Evolutionary conservation across 2,113 vertebrate species (phyloP).

Genomic region (Hippotragus niger): DNA sequence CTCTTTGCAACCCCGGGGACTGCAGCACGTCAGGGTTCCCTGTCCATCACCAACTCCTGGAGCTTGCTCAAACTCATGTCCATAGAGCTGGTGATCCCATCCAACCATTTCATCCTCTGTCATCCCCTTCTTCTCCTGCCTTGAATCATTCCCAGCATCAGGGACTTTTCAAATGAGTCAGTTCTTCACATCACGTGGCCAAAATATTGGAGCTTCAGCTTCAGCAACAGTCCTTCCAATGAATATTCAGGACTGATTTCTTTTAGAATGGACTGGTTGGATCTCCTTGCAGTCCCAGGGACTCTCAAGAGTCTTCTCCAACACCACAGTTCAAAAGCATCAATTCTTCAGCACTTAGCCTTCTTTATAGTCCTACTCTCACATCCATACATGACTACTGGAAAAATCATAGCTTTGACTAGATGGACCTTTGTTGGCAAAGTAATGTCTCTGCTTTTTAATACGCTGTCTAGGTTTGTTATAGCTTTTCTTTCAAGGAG

Average conservation of each 20-base stretch:
- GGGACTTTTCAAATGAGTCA: neutral
- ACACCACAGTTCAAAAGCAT: neutral
- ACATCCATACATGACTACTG: neutral
- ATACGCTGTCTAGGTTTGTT: neutral
- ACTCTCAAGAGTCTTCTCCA: neutral
- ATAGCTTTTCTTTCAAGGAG: neutral
- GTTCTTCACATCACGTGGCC: neutral
- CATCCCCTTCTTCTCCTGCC: neutral
- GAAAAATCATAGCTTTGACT: neutral
- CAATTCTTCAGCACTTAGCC: neutral
- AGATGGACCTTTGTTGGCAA: neutral
- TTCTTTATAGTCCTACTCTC: neutral
- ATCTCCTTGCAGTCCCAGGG: neutral
- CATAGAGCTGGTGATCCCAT: neutral
- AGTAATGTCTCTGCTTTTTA: neutral
- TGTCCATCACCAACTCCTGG: neutral
- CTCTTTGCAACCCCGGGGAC: neutral
- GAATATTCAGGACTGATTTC: neutral
- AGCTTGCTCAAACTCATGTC: neutral
- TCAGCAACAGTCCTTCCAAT: neutral
- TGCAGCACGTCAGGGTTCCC: neutral
- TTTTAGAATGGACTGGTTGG: neutral
- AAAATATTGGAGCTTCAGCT: neutral
- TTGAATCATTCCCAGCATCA: neutral
- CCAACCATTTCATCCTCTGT: neutral